Evolutionary conservation across 2,888 invertebrate species (phyloP), one percentile per base, ranked within the genome.

Genomic region (Onthophagus sagittarius): DNA sequence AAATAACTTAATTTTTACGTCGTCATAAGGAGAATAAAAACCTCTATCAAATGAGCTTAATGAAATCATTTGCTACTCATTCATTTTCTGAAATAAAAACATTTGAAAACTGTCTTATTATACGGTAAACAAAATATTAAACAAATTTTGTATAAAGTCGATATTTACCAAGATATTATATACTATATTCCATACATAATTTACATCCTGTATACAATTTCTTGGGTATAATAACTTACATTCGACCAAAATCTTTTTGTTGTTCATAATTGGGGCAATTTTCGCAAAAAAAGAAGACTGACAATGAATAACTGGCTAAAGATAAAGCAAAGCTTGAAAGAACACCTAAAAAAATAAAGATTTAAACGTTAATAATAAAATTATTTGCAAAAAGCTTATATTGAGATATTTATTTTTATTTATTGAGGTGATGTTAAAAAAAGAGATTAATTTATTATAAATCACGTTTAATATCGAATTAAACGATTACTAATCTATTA

Each of bases 401-500:
- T 53, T 53, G 39, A 4, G 39, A 69, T 69, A 39, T 15, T 70
- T 53, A 70, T 70, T 70, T n/a, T 70, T 70, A 70, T 13, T 23
- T 23, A n/a, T n/a, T 53, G 39, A 11, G 39, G 11, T 53, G 0
- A 11, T 7, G 5, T 53, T 4, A 4, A 53, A 53, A 53, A 9
- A 9, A 4, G 6, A 53, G 39, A 53, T 11, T 9, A 7, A 11
- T 7, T 9, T 4, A 53, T 53, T 53, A 53, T 53, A 53, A 53
- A 53, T 53, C 6, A 53, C 39, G 39, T 53, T 53, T 53, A 53
- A 53, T 53, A 53, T 53, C 39, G 6, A 53, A 53, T 53, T 53
- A 53, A 53, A 53, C 39, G 39, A 53, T 53, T 53, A 53, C n/a
- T n/a, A n/a, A n/a, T n/a, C n/a, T n/a, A n/a, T n/a, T 53, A 53